These are phyloP conservation scores for Luehdorfia chinensis DNA, from an alignment of 1,140 invertebrate genomes.

Conservation along the genomic window DNA sequence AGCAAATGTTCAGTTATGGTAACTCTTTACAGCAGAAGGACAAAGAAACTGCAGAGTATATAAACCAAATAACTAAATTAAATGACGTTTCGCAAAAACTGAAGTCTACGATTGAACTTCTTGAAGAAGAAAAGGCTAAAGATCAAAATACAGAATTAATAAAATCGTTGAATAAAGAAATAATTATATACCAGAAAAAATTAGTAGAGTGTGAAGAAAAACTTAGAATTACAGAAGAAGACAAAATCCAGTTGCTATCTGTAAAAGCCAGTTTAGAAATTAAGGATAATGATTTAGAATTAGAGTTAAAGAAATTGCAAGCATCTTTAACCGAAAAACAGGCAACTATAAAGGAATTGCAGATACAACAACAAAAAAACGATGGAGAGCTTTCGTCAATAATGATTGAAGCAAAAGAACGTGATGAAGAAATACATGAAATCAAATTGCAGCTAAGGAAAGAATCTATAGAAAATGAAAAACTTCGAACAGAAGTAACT, in stretches of 20 bases:
- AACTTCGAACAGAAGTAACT: conserved; percentile 45
- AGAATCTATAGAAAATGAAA: conserved; percentile 73
- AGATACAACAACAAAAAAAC: conserved; percentile 57
- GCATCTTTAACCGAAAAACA: conserved; percentile 59
- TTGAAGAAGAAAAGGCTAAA: conserved; percentile 70
- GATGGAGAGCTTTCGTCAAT: conserved; percentile 59
- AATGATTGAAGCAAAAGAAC: conserved; percentile 69
- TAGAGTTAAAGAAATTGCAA: conserved; percentile 52
- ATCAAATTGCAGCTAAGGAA: conserved; percentile 69
- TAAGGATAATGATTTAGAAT: conserved; percentile 41
- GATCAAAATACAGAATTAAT: conserved; percentile 62
- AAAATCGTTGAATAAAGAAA: conserved; percentile 69
- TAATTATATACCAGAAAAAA: conserved; percentile 67
- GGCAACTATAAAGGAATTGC: conserved; percentile 57
- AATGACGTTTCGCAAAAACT: conserved; percentile 71
- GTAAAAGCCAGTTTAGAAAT: conserved; percentile 50
- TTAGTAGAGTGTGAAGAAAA: conserved; percentile 64
- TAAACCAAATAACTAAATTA: conserved; percentile 74
- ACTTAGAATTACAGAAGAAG: conserved; percentile 56
- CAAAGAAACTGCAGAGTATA: conserved; percentile 68
- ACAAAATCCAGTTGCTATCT: conserved; percentile 51
- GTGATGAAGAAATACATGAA: conserved; percentile 78
- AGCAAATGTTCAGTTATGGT: conserved; percentile 55
- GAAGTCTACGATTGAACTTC: conserved; percentile 67
- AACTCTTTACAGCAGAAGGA: conserved; percentile 67